A percentile compares a stretch with the other conserved stretches of the same genome.
These are phyloP conservation scores for Galeopsomyia nigrocyanea DNA, from an alignment of 2,888 invertebrate species.

Conservation along the genomic window DNA sequence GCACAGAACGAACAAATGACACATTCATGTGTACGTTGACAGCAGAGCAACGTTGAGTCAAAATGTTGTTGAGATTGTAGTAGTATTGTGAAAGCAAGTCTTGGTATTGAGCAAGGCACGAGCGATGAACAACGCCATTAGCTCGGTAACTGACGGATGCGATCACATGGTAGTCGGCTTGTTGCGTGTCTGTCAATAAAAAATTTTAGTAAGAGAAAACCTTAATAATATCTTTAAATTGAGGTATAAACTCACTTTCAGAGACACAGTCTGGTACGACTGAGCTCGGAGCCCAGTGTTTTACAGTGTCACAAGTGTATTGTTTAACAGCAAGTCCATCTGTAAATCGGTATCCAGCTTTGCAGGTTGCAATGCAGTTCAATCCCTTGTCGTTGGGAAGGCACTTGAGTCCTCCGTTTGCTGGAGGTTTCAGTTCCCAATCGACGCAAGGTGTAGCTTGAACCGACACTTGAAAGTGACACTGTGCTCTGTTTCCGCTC, in stretches of 20 bases:
- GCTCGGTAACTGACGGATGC: slow-evolving; percentile 89
- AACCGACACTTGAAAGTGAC: slow-evolving; percentile 94
- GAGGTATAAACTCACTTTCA: slow-evolving; percentile 75
- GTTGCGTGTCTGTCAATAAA: slow-evolving; percentile 81
- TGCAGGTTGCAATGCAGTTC: slow-evolving; percentile 92
- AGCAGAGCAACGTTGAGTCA: slow-evolving; percentile 93
- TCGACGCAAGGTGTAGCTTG: slow-evolving; percentile 95
- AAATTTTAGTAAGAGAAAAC: slow-evolving; percentile 23
- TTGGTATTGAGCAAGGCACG: slow-evolving; percentile 88
- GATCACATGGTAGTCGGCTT: slow-evolving; percentile 93
- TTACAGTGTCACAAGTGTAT: slow-evolving; percentile 85
- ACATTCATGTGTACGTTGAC: slow-evolving; percentile 96
- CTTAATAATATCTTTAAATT: slow-evolving; percentile 6
- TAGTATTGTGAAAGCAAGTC: slow-evolving; percentile 87
- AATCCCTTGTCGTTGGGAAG: slow-evolving; percentile 85
- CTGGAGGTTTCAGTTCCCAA: slow-evolving; percentile 92
- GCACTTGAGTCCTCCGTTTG: slow-evolving; percentile 90
- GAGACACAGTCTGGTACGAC: slow-evolving; percentile 96
- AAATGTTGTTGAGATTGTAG: slow-evolving; percentile 80
- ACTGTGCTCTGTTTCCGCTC: slow-evolving; percentile 89
- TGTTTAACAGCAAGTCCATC: slow-evolving; percentile 91
- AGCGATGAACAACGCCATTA: slow-evolving; percentile 88
- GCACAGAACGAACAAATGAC: slow-evolving; percentile 86
- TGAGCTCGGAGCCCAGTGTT: slow-evolving; percentile 88
- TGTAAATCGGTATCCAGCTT: slow-evolving; percentile 89